Base-by-base conservation (phyloP, 2,888 invertebrate species). In the Cenopis cana region DNA sequence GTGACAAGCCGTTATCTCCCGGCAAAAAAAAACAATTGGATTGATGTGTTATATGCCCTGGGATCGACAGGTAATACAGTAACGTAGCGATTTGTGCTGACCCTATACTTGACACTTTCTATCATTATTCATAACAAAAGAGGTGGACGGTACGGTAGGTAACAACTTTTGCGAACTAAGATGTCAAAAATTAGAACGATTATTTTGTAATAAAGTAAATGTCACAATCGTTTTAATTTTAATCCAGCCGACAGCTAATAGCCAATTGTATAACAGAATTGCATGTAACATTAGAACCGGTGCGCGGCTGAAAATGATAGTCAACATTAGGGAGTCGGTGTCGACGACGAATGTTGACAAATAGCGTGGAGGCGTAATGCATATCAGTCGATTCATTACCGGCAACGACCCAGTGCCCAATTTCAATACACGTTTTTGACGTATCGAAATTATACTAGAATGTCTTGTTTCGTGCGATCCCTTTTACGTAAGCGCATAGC, bases 301-400 rank as follows among this genome's bases (percentile, higher is more conserved):
- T 10, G 17, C 17, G 17, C 14, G 18, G 18, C 69, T 55, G 50
- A 10, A 54, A 70, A 59, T 14, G 41, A 65, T 66, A 64, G 56
- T 65, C 57, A 55, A 65, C 60, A 60, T 55, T 49, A 60, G 59
- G 49, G 60, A 20, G 59, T 29, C 41, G 38, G 20, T 46, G 33
- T 33, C 2, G 17, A 6, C 62, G 66, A 41, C 59, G 54, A 64
- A 49, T 71, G 66, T 67, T 71, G 71, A 71, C 67, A 71, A 67
- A 71, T 67, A 61, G 66, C 66, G 66, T 41, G 64, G 59, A 66
- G 64, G 52, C 69, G 64, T 65, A 65, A 66, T 66, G 59, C 68
- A 68, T 60, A 66, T 70, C 70, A 60, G 65, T 33, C 59, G 59
- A 65, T 65, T 66, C 65, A 65, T 66, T 70, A 65, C 65, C 46